Conservation (phyloP, 2,113 vertebrate genomes). For the Silurus asotus region DNA sequence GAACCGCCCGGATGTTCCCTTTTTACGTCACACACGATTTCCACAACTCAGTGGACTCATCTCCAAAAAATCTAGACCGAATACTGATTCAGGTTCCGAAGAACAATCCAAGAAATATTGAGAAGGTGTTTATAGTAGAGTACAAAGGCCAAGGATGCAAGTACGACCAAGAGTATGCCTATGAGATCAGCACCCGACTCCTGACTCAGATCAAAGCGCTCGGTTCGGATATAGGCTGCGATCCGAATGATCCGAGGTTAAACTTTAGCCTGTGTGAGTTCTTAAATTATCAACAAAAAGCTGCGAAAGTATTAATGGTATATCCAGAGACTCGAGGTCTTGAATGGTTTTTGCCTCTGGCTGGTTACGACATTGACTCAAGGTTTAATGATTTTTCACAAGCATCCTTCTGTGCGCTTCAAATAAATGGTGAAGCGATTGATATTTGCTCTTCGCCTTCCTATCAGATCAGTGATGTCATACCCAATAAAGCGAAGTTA, state of each 20-base stretch:
- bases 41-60: background rate
- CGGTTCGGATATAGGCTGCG: background rate
- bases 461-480: background rate
- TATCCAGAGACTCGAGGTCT: constrained; percentile 32
- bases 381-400: constrained; percentile 9
- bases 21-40: constrained; percentile 15
- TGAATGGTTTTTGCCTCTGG: constrained; percentile 20
- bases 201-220: constrained; percentile 24
- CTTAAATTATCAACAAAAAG: constrained; percentile 26
- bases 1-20: constrained; percentile 15
- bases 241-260: background rate
- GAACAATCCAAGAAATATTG: background rate
- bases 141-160: background rate
- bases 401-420: background rate
- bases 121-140: constrained; percentile 30
- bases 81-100: constrained; percentile 22
- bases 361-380: constrained; percentile 23
- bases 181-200: constrained; percentile 7
- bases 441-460: background rate
- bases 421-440: background rate
- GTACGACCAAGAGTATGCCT: background rate
- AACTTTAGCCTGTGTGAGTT: constrained; percentile 23
- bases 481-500: background rate
- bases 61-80: constrained; percentile 3
- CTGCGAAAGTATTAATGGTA: background rate